Conservation (phyloP, 1,140 invertebrate species). For the Drosophila serrata region DNA sequence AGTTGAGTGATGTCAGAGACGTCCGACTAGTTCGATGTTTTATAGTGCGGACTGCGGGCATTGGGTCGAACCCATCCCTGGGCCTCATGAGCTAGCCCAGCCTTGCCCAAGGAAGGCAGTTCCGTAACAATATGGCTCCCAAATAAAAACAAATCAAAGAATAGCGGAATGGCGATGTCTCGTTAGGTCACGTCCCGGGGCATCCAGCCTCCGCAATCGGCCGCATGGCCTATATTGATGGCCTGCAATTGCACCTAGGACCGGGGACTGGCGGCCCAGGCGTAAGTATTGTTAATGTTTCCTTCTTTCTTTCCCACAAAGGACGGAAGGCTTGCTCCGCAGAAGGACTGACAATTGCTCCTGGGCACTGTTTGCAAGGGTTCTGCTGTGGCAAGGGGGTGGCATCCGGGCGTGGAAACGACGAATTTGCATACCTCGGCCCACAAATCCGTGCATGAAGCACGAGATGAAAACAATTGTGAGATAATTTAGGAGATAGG, state of each 20-base stretch:
- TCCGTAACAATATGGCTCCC: not conserved
- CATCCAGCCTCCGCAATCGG: not conserved
- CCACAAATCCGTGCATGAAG: too few relatives aligned
- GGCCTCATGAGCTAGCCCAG: too few relatives aligned
- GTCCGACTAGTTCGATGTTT: not conserved
- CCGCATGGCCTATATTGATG: not conserved
- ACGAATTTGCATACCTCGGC: not conserved
- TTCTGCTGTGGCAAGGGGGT: not conserved
- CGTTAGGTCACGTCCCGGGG: too few relatives aligned
- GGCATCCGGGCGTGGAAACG: not conserved
- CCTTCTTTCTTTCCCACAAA: not conserved
- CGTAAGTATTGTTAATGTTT: not conserved
- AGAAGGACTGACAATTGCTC: not conserved
- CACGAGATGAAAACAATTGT: too few relatives aligned
- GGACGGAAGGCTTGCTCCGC: not conserved
- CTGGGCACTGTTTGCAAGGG: too few relatives aligned
- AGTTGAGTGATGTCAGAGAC: not conserved
- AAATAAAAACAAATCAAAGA: not conserved
- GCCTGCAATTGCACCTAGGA: not conserved
- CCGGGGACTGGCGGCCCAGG: too few relatives aligned
- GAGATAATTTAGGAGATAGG: too few relatives aligned
- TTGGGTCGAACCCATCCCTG: not conserved
- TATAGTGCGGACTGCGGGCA: not conserved
- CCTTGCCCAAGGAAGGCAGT: not conserved
- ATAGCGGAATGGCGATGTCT: not conserved